Base-by-base conservation (phyloP, 2,797 vertebrate species). In the Kryptopterus vitreolus region DNA sequence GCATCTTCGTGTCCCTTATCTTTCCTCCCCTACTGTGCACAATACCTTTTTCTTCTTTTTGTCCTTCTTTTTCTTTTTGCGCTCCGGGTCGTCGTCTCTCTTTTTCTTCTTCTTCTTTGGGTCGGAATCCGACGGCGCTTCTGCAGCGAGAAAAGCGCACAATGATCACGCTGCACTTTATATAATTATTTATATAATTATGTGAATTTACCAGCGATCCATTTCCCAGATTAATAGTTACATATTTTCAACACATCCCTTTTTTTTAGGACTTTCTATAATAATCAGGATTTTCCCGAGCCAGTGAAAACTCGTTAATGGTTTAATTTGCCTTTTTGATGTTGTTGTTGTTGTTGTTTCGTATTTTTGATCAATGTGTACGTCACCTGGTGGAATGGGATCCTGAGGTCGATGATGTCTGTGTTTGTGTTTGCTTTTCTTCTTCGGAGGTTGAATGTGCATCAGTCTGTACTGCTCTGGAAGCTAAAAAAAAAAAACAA, bases 21-120 rank as follows among this genome's bases (percentile, higher is more conserved):
- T 33, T 22, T 29, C 16, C 18, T 9, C 38, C 22, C n/a, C 4
- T 2, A 3, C 8, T 3, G 1, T 29, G 11, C 71, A 20, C 12
- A 20, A 18, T 20, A 31, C 97, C 94, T 99, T 99, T 88, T 99
- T 99, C 91, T 98, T 98, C 90, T 99, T 99, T 89, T 99, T 98
- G 81, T 98, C 96, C 90, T 98, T 98, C 94, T 98, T 98, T 92
- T 98, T 98, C 87, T 96, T 97, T 87, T 98, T 97, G 81, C 97
- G 91, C 55, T 99, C 97, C 0, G 97, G 97, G 86, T 99, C 97
- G 24, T 99, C 97, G 0, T 99, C 97, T 83, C 96, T 95, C 89
- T 98, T 99, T 92, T 99, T 99, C 92, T 99, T 99, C 91, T 99
- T 99, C 88, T 99, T 99, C 90, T 98, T 98, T 88, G 97, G 97